Evolutionary conservation across 2,797 vertebrate genomes (phyloP).

Genomic region (Heliangelus exortis): DNA sequence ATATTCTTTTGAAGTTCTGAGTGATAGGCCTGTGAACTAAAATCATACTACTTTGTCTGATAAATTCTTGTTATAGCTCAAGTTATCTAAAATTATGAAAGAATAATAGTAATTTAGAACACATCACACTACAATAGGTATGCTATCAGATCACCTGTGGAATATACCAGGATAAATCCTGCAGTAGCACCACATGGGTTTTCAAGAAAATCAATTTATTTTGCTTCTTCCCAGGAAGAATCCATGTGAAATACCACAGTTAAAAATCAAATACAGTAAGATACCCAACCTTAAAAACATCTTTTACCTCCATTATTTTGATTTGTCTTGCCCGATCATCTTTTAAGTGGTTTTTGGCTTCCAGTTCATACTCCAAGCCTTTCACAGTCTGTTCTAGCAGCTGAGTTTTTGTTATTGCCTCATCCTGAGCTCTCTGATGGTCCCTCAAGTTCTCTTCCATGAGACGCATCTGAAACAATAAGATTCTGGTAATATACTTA

Average conservation of each 20-base stretch:
- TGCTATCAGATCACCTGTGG: not conserved
- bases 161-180: not conserved
- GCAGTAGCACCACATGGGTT: not conserved
- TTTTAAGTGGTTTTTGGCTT: conserved; percentile 82
- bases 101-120: not conserved
- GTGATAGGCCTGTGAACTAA: not conserved
- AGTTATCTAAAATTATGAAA: not conserved
- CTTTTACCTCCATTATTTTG: conserved; percentile 91
- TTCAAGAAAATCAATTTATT: not conserved
- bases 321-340: conserved; percentile 87
- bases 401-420: conserved; percentile 82
- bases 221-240: not conserved
- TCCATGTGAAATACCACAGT: not conserved
- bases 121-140: not conserved
- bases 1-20: not conserved
- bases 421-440: conserved; percentile 86
- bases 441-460: conserved; percentile 86
- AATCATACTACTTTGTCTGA: not conserved
- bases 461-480: conserved; percentile 80
- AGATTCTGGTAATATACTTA: not conserved
- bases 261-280: not conserved
- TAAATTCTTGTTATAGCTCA: not conserved
- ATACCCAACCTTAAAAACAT: not conserved
- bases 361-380: conserved; percentile 87
- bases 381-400: conserved; percentile 85